Conservation (phyloP, 2,113 vertebrate species). For the Forbesichthys agassizii region DNA sequence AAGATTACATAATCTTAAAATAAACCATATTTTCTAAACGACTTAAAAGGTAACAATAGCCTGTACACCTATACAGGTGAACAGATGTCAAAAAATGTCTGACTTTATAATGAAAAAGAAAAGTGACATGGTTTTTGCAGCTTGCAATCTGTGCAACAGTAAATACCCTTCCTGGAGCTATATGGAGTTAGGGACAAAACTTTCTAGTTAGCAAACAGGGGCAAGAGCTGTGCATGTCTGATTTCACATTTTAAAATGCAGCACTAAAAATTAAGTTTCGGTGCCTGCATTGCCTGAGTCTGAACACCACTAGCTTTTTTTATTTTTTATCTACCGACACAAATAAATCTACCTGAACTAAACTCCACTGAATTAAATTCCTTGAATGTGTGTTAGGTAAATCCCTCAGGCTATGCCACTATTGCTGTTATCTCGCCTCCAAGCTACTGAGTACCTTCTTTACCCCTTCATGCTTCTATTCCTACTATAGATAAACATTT, state of each 20-base stretch:
- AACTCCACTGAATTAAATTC: slow-evolving; percentile 26
- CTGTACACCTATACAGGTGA: neutral
- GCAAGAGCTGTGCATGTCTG: neutral
- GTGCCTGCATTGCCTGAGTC: neutral
- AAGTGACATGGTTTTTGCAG: neutral
- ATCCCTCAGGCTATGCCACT: slow-evolving; percentile 18
- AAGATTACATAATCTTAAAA: too few species aligned
- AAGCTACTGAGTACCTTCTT: slow-evolving; percentile 10
- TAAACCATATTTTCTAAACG: too few species aligned
- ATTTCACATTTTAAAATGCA: neutral
- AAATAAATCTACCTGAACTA: slow-evolving; percentile 1
- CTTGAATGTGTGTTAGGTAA: slow-evolving; percentile 17
- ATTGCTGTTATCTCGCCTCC: slow-evolving; percentile 3
- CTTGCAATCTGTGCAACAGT: neutral
- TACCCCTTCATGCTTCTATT: slow-evolving; percentile 17
- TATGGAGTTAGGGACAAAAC: neutral
- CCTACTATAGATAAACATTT: slow-evolving; percentile 9
- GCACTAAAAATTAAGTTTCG: neutral
- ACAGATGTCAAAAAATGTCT: neutral
- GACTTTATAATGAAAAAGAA: neutral
- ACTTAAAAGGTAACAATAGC: too few species aligned
- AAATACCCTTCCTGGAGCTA: neutral
- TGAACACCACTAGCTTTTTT: neutral
- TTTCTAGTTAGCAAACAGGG: too few species aligned
- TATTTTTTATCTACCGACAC: neutral